A percentile compares a stretch with the other conserved stretches of the same genome.
Conservation (phyloP, 2,113 vertebrate genomes). For the Strix uralensis region DNA sequence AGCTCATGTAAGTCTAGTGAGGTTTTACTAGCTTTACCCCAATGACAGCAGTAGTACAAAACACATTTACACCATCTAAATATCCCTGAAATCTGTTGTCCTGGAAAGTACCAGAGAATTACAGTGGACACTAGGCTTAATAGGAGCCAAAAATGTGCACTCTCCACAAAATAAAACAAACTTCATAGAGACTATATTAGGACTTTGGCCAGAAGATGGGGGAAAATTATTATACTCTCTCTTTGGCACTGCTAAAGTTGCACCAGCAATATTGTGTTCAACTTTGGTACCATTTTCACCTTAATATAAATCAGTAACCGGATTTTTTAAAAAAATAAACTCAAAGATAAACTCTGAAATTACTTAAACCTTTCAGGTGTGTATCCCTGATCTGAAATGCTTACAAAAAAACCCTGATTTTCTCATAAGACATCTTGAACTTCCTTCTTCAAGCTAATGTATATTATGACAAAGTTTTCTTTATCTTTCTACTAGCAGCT, state of each 20-base stretch:
- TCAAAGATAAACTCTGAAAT: background rate
- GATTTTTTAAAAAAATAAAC: background rate
- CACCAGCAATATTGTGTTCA: background rate
- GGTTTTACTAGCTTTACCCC: background rate
- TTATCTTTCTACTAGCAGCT: background rate
- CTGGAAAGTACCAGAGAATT: background rate
- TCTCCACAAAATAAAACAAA: background rate
- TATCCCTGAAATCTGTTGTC: background rate
- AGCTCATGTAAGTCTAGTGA: background rate
- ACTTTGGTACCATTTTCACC: background rate
- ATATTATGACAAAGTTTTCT: background rate
- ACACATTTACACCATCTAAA: background rate
- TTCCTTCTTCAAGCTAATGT: background rate
- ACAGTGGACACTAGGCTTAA: background rate
- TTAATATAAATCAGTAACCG: background rate
- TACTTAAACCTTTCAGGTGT: background rate
- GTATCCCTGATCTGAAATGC: background rate
- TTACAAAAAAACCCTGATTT: background rate
- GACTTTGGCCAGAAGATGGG: background rate
- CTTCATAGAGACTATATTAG: background rate
- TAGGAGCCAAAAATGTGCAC: background rate
- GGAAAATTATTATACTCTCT: background rate
- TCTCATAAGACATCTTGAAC: background rate
- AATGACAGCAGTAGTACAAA: background rate
- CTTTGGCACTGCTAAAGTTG: background rate